These are phyloP conservation scores for Tachycineta bicolor DNA, from an alignment of 2,113 vertebrate genomes.

Conservation along the genomic window DNA sequence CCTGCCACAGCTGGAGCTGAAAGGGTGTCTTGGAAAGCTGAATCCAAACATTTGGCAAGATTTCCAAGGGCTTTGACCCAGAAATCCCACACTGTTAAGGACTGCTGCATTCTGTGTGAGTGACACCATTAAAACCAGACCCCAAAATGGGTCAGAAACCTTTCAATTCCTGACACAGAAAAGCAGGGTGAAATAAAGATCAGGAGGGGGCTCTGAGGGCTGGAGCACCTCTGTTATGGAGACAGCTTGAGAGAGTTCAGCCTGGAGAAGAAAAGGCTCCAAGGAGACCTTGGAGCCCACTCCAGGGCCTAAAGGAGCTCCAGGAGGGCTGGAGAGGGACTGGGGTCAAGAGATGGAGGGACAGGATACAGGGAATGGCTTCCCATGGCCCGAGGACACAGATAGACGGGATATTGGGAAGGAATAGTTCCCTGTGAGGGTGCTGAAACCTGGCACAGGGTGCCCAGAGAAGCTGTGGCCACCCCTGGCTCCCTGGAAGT, in stretches of 20 bases:
- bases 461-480: neutral
- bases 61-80: neutral
- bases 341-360: neutral
- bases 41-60: neutral
- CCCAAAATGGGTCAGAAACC: neutral
- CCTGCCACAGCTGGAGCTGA: neutral
- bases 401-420: fast-evolving
- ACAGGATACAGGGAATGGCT: neutral
- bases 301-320: fast-evolving
- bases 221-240: neutral
- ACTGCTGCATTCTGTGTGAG: neutral
- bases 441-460: neutral
- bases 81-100: neutral
- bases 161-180: neutral
- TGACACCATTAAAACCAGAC: neutral
- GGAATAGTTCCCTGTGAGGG: fast-evolving
- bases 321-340: neutral
- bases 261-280: neutral
- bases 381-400: fast-evolving
- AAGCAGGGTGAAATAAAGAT: neutral
- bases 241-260: neutral
- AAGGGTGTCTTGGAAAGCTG: neutral
- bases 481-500: neutral
- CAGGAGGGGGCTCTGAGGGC: neutral
- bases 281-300: neutral